Conservation (phyloP, 2,113 vertebrate genomes). For the Pomatostomus ruficeps region DNA sequence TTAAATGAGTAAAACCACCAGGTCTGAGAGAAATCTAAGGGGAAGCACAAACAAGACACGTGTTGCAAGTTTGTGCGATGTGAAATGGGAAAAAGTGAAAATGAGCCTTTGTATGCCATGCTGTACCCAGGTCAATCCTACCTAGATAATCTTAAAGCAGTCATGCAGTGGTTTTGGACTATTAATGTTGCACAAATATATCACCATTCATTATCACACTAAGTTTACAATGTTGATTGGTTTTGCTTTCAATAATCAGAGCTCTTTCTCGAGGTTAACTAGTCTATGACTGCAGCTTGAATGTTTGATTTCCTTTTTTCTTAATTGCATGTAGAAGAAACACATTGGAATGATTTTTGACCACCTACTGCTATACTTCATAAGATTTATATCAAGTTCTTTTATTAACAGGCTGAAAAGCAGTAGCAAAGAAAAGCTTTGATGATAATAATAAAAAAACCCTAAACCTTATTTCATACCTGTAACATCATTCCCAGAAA, state of each 20-base stretch:
- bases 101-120: neutral
- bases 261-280: constrained; percentile 22
- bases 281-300: neutral
- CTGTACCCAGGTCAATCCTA: neutral
- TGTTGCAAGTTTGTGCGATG: neutral
- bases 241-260: constrained; percentile 28
- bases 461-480: constrained; percentile 6
- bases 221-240: neutral
- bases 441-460: neutral
- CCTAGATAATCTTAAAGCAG: neutral
- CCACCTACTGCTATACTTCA: constrained; percentile 2
- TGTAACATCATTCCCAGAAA: constrained; percentile 15
- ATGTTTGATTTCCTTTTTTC: constrained; percentile 34
- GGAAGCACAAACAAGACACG: neutral
- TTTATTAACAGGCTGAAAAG: constrained; percentile 38
- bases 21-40: neutral
- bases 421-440: constrained; percentile 4
- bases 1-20: neutral
- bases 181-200: neutral
- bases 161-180: fast-evolving
- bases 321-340: constrained; percentile 41
- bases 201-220: constrained; percentile 16
- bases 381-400: neutral
- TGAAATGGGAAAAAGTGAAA: neutral
- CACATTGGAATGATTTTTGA: constrained; percentile 3